These are phyloP conservation scores for Procapra przewalskii DNA, from an alignment of 2,113 vertebrate genomes.

Conservation along the genomic window DNA sequence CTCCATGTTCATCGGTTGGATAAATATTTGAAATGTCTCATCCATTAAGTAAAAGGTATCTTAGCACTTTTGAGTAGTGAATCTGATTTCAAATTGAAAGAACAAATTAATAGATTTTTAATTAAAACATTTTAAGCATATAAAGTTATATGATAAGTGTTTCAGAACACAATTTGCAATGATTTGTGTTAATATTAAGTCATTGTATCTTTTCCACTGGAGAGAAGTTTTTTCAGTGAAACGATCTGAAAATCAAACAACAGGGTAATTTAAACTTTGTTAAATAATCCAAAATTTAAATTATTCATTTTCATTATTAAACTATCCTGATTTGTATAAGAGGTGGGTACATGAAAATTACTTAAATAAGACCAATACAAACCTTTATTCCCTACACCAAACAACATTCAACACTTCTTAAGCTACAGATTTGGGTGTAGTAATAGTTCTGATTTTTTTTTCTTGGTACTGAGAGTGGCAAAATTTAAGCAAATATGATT, in stretches of 20 bases:
- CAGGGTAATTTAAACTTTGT: conserved; percentile 45
- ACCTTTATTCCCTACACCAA: neutral
- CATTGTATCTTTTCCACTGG: conserved; percentile 50
- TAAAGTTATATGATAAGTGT: neutral
- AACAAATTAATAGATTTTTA: conserved; percentile 45
- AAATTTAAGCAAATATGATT: neutral
- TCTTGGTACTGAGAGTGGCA: neutral
- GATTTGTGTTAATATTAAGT: conserved; percentile 46
- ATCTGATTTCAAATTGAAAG: conserved; percentile 59
- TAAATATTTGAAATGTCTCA: neutral
- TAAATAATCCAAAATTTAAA: conserved; percentile 56
- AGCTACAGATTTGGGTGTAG: neutral
- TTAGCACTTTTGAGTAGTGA: neutral
- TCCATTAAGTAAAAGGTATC: conserved; percentile 24
- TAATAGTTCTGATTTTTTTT: neutral
- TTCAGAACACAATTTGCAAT: conserved; percentile 22
- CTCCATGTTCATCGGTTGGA: conserved; percentile 6
- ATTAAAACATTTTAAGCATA: conserved; percentile 46
- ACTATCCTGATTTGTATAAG: conserved; percentile 16
- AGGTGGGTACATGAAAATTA: neutral
- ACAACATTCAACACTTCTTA: neutral
- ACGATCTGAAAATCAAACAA: conserved; percentile 54
- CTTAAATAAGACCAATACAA: conserved; percentile 10
- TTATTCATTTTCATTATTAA: conserved; percentile 50
- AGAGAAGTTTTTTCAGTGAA: conserved; percentile 40